Base-by-base conservation (phyloP, 1,140 invertebrate genomes). In the Drosophila littoralis region DNA sequence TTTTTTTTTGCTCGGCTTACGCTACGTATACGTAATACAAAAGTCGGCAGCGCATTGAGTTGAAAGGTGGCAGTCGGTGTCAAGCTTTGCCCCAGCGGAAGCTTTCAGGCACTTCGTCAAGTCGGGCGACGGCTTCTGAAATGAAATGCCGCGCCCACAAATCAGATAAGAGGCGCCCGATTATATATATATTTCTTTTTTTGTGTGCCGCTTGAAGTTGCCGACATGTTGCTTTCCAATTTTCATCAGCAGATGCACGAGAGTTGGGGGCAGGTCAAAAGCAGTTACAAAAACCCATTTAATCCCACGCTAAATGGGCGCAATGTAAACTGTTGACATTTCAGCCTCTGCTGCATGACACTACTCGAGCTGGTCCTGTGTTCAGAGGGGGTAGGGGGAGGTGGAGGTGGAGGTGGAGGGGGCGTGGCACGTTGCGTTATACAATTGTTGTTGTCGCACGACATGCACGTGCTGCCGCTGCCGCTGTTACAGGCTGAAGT, bases 281-380 rank as follows among this genome's bases (percentile, higher is more conserved):
- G 59, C 50, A 70, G 75, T 73, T 38, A 75, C 68, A 70, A 75
- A 88, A 88, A 88, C 77, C 84, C 84, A 84, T 88, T 89, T 89
- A 89, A 89, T 84, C 84, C 80, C 77, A 67, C 73, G 77, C 74
- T 79, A 84, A 89, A 89, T 89, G 84, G 80, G 80, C 77, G 74
- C 84, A 89, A 73, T 84, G 84, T 84, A 89, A 89, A 89, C 84
- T 89, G 84, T 89, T 89, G 84, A 89, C 84, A 89, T 89, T 89
- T 84, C 68, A 78, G 80, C 64, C 84, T 78, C 65, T 42, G 52
- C 71, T 46, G 67, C 77, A 89, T 88, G 84, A 89, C 77, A 88
- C 74, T 48, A 58, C 57, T 8, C 57, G 5, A 48, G 48, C 6
- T 15, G 35, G 13, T 64, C 43, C 12, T 28, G 22, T 28, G 22